phyloP scores from a whole-genome alignment of 2,888 invertebrate genomes.

The Caenorhabditis auriculariae region DNA sequence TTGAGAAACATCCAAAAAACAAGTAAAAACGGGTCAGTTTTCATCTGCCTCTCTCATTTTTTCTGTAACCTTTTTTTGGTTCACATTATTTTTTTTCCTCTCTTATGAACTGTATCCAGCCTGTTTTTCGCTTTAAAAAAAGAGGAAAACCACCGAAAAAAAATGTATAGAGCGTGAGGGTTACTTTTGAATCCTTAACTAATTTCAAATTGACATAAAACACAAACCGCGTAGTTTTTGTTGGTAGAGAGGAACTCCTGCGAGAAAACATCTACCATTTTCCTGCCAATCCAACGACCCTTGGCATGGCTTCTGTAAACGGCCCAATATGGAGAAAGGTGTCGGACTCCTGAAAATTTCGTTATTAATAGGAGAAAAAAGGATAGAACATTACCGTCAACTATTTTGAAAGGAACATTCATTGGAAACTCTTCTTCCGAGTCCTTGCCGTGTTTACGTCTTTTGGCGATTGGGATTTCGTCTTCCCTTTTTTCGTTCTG shows the following conservation, averaged over 20 bases:
- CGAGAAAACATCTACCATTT: conserved; percentile 53
- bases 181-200: no score
- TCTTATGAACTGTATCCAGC: no score
- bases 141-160: no score
- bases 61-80: no score
- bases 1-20: no score
- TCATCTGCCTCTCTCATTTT: no score
- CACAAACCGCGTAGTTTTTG: conserved; percentile 52
- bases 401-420: conserved; percentile 44
- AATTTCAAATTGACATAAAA: conserved; percentile 3
- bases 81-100: no score
- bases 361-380: no score
- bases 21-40: no score
- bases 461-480: conserved; percentile 5
- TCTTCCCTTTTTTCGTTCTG: not conserved
- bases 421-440: conserved; percentile 40
- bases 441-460: conserved; percentile 15
- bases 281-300: conserved; percentile 54
- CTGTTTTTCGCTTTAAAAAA: no score
- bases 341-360: conserved; percentile 49
- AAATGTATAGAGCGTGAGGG: no score
- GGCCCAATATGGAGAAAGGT: conserved; percentile 59
- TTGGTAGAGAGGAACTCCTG: conserved; percentile 55
- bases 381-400: conserved; percentile 45
- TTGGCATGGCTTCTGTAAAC: conserved; percentile 47